phyloP scores from a whole-genome alignment of 2,113 vertebrate genomes.

The Psephotus haematonotus region DNA sequence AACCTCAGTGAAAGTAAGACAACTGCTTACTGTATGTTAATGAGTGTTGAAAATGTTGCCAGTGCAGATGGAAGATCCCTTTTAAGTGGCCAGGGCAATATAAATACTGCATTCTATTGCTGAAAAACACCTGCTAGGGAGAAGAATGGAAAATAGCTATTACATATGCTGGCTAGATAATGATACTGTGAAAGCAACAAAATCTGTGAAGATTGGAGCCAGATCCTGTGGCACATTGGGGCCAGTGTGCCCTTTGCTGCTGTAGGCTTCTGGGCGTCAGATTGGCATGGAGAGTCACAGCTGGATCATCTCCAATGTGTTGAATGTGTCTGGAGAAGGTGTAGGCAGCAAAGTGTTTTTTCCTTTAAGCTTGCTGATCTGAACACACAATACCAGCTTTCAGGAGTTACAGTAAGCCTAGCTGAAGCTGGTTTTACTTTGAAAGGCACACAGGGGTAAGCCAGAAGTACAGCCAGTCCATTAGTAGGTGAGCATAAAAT shows the following conservation, averaged over 20 bases:
- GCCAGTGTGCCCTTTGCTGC: neutral
- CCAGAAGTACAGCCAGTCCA: neutral
- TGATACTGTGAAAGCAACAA: neutral
- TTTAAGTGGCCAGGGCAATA: conserved; percentile 3
- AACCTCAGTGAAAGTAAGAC: neutral
- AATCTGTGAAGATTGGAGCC: neutral
- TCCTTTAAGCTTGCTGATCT: neutral
- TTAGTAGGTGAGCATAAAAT: neutral
- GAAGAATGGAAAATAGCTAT: neutral
- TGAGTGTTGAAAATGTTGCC: neutral
- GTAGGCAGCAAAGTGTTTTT: neutral
- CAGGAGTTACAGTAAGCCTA: neutral
- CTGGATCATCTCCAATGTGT: neutral
- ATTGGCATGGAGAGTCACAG: neutral
- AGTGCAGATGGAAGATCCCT: conserved; percentile 26
- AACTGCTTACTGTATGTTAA: neutral
- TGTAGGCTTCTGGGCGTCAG: neutral
- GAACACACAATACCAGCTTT: neutral
- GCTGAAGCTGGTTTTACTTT: neutral
- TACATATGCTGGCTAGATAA: neutral
- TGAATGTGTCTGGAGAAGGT: neutral
- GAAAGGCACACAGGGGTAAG: neutral
- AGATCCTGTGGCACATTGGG: neutral
- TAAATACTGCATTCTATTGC: conserved; percentile 29
- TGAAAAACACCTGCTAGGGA: conserved; percentile 21